Evolutionary conservation across 2,113 vertebrate genomes (phyloP).

Genomic region (Gorsachius goisagi): DNA sequence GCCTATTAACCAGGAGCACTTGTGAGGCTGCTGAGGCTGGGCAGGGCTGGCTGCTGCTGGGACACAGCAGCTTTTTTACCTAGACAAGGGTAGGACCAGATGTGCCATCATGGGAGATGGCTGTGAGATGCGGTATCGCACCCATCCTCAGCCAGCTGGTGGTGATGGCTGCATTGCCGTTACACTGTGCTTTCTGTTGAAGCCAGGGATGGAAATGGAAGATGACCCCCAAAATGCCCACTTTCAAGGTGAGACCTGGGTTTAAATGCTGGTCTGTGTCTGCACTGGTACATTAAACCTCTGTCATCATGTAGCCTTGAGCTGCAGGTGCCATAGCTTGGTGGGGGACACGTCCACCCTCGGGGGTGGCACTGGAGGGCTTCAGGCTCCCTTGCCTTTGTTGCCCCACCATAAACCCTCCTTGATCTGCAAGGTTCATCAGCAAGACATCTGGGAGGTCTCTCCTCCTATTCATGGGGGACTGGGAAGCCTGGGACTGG

Average conservation of each 20-base stretch:
- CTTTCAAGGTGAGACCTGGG: not conserved
- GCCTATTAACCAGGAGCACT: not conserved
- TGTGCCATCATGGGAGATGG: not conserved
- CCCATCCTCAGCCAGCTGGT: not conserved
- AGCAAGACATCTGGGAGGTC: not conserved
- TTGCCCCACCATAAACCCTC: not conserved
- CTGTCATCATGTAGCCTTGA: not conserved
- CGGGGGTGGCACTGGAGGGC: accelerated
- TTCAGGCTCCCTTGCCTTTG: not conserved
- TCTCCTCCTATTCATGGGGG: not conserved
- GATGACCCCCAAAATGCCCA: not conserved
- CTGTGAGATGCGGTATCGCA: not conserved
- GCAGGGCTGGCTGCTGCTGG: not conserved
- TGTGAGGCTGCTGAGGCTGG: accelerated
- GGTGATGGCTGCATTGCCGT: not conserved
- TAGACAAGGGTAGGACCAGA: not conserved
- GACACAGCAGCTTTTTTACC: not conserved
- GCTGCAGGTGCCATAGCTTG: not conserved
- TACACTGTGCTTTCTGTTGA: not conserved
- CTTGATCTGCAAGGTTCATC: not conserved
- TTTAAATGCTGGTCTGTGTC: not conserved
- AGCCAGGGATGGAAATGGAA: not conserved
- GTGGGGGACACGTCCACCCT: no score
- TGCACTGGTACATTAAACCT: not conserved
- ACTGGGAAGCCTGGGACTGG: no score